A percentile compares a stretch with the other conserved stretches of the same genome.
These are phyloP conservation scores for Scomber japonicus DNA, from an alignment of 2,113 vertebrate species.

Conservation along the genomic window DNA sequence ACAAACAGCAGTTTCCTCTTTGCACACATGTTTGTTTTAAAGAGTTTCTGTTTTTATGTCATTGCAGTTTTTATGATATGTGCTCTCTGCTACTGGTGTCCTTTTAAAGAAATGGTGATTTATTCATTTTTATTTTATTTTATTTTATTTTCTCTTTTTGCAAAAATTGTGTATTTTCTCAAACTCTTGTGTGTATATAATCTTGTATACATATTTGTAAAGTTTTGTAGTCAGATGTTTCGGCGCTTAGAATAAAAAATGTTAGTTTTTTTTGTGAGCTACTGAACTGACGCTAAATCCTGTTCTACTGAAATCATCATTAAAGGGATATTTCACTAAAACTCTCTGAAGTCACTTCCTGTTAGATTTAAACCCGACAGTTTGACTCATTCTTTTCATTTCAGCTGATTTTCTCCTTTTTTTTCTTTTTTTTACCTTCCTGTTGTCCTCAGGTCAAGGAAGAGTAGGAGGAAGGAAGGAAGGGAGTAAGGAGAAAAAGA, in stretches of 20 bases:
- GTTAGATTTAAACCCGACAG: too few relatives aligned
- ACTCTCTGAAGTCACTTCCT: too few relatives aligned
- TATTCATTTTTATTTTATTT: too few relatives aligned
- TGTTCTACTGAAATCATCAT: conserved; percentile 33
- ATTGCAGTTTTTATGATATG: conserved; percentile 20
- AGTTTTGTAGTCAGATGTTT: conserved; percentile 70
- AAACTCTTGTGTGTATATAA: conserved; percentile 64
- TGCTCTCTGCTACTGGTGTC: conserved; percentile 41
- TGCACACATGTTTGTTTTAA: conserved; percentile 42
- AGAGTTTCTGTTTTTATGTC: conserved; percentile 39
- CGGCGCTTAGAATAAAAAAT: background rate
- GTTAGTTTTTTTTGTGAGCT: conserved; percentile 41
- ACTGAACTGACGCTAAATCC: conserved; percentile 35
- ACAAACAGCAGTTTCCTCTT: background rate
- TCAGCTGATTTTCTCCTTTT: too few relatives aligned
- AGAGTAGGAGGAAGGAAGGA: too few relatives aligned
- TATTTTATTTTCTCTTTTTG: conserved; percentile 31
- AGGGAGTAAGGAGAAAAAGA: too few relatives aligned
- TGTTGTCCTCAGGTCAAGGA: too few relatives aligned
- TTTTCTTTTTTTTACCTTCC: too few relatives aligned
- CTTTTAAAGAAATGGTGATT: conserved; percentile 8
- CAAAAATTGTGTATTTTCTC: conserved; percentile 58
- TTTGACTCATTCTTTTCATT: too few relatives aligned
- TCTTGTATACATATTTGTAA: conserved; percentile 79
- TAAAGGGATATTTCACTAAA: conserved; percentile 57